A percentile compares a stretch with the other conserved stretches of the same genome.
Conservation (phyloP, 2,113 vertebrate genomes). For the Leptodactylus fuscus region DNA sequence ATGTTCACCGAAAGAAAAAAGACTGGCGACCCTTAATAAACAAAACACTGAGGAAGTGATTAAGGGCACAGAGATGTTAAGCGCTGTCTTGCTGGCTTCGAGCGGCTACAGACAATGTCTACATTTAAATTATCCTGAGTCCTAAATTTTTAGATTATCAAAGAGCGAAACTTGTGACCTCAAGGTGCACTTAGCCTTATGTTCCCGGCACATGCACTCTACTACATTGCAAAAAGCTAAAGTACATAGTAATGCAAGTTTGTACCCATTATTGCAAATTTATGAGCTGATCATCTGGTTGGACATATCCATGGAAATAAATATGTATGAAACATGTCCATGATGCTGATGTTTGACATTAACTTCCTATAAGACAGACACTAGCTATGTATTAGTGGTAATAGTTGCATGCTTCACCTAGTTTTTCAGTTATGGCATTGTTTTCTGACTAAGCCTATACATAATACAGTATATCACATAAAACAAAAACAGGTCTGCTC, state of each 20-base stretch:
- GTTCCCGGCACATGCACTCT: background rate
- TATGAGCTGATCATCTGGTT: background rate
- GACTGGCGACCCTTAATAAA: slow-evolving; percentile 77
- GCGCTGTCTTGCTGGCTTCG: slow-evolving; percentile 82
- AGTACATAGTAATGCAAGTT: background rate
- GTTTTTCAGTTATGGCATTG: background rate
- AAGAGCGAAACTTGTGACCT: background rate
- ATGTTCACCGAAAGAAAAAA: slow-evolving; percentile 72
- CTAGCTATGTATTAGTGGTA: background rate
- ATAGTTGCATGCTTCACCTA: background rate
- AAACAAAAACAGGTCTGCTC: background rate
- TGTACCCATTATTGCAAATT: background rate
- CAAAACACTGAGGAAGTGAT: slow-evolving; percentile 76
- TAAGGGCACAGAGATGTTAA: slow-evolving; percentile 73
- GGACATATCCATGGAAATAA: background rate
- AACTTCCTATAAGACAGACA: background rate
- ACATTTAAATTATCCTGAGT: slow-evolving; percentile 67
- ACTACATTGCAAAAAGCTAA: background rate
- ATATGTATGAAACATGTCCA: background rate
- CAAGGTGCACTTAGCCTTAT: too few species aligned
- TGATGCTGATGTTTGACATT: background rate
- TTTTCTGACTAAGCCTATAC: background rate
- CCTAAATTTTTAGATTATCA: slow-evolving; percentile 58
- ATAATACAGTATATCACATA: background rate
- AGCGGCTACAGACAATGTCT: slow-evolving; percentile 78